Evolutionary conservation across 2,888 invertebrate species (phyloP).

Genomic region (Cynaeus angustus): DNA sequence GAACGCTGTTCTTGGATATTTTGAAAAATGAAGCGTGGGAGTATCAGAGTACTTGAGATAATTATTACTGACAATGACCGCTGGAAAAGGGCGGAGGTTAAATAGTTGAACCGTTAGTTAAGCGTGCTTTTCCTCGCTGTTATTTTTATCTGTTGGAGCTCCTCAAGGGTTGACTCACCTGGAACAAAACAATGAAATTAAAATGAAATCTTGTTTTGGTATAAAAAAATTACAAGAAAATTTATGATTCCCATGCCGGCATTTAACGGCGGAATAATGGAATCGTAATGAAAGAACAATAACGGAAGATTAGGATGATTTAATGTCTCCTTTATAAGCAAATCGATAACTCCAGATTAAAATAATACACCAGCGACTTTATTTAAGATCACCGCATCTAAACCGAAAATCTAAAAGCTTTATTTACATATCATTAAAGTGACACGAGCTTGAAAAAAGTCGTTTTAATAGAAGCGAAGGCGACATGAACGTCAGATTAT

Average conservation of each 20-base stretch:
- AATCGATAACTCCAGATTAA: slow-evolving; percentile 44
- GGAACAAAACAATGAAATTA: slow-evolving; percentile 39
- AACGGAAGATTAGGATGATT: slow-evolving; percentile 50
- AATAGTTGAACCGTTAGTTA: slow-evolving; percentile 10
- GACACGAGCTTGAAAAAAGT: slow-evolving; percentile 43
- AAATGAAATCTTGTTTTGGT: slow-evolving; percentile 22
- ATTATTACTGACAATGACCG: slow-evolving; percentile 4
- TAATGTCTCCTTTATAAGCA: slow-evolving; percentile 44
- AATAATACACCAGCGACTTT: slow-evolving; percentile 40
- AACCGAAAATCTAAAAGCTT: slow-evolving; percentile 49
- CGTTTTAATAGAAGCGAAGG: slow-evolving; percentile 38
- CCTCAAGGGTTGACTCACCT: slow-evolving; percentile 26
- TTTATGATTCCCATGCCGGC: slow-evolving; percentile 44
- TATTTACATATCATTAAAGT: slow-evolving; percentile 53
- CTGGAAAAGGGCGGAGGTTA: slow-evolving; percentile 13
- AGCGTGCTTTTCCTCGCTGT: background rate
- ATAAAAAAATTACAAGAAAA: slow-evolving; percentile 38
- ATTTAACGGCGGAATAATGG: slow-evolving; percentile 52
- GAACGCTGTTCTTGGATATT: background rate
- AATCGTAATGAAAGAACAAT: slow-evolving; percentile 53
- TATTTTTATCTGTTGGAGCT: background rate
- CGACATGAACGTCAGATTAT: slow-evolving; percentile 45
- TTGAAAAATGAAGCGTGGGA: slow-evolving; percentile 14
- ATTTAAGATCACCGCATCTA: slow-evolving; percentile 46
- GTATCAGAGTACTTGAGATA: slow-evolving; percentile 8